These are phyloP conservation scores for Dermolepida albohirtum DNA, from an alignment of 2,888 invertebrate genomes.

Conservation along the genomic window DNA sequence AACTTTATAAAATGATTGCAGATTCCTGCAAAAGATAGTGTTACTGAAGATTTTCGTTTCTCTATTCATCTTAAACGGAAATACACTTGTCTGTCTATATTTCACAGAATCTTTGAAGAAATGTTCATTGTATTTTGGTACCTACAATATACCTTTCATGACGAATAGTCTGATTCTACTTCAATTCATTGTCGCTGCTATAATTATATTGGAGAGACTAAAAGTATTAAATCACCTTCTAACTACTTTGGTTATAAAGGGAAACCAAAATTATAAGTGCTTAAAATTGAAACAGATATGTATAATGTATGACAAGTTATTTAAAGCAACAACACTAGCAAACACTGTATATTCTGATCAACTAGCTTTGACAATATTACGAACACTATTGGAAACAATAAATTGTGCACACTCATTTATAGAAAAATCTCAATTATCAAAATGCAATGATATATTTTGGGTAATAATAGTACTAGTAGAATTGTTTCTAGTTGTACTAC, in stretches of 20 bases:
- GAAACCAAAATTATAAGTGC: neutral
- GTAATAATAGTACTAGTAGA: constrained; percentile 39
- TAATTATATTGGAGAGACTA: constrained; percentile 42
- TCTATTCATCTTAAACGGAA: constrained; percentile 7
- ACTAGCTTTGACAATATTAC: constrained; percentile 33
- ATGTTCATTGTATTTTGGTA: constrained; percentile 24
- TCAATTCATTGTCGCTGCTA: constrained; percentile 39
- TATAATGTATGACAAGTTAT: constrained; percentile 37
- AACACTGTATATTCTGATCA: constrained; percentile 42
- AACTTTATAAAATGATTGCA: constrained; percentile 5
- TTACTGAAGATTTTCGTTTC: constrained; percentile 17
- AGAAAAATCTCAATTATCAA: constrained; percentile 29
- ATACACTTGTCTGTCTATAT: constrained; percentile 6
- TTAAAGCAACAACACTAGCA: constrained; percentile 26
- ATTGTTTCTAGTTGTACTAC: constrained; percentile 40
- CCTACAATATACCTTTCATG: constrained; percentile 31
- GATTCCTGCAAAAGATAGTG: constrained; percentile 13
- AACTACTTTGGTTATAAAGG: constrained; percentile 33
- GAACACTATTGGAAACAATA: constrained; percentile 41
- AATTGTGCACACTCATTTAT: constrained; percentile 40
- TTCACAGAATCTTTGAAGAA: constrained; percentile 19
- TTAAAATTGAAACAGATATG: constrained; percentile 26
- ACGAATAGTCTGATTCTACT: constrained; percentile 30
- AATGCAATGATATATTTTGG: constrained; percentile 43
- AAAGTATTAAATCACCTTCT: constrained; percentile 36